Conservation (phyloP, 1,140 invertebrate genomes). For the Drepana arcuata region DNA sequence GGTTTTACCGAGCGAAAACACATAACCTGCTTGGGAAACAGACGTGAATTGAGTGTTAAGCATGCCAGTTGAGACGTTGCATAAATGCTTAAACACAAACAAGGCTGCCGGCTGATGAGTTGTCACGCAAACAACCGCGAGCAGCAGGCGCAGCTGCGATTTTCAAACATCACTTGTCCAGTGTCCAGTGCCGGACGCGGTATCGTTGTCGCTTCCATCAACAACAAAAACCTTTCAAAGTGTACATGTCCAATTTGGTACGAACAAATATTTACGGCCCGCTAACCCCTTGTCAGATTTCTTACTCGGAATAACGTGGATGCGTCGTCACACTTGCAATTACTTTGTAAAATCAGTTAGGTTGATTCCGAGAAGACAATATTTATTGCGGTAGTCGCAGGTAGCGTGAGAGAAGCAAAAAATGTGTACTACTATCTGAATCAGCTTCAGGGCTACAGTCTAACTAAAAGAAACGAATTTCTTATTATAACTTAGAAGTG, state of each 20-base stretch:
- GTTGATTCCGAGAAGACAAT: neutral
- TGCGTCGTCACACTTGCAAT: conserved; percentile 6
- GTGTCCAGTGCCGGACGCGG: neutral
- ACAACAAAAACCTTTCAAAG: conserved; percentile 19
- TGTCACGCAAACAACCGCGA: conserved; percentile 10
- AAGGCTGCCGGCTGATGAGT: conserved; percentile 19
- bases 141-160: neutral
- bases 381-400: no score
- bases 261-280: conserved; percentile 16
- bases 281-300: conserved; percentile 1
- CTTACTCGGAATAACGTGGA: conserved; percentile 3
- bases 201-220: neutral
- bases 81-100: conserved; percentile 29
- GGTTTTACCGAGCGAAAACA: conserved; percentile 37
- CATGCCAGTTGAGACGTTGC: conserved; percentile 28
- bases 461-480: no score
- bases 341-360: conserved; percentile 10
- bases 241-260: conserved; percentile 11
- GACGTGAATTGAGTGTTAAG: conserved; percentile 53
- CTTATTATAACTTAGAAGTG: no score
- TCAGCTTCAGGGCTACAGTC: no score
- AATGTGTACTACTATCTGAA: no score
- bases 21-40: conserved; percentile 43
- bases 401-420: no score
- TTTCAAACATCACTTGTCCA: neutral